Base-by-base conservation (phyloP, 2,113 vertebrate genomes). In the Alectura lathami region DNA sequence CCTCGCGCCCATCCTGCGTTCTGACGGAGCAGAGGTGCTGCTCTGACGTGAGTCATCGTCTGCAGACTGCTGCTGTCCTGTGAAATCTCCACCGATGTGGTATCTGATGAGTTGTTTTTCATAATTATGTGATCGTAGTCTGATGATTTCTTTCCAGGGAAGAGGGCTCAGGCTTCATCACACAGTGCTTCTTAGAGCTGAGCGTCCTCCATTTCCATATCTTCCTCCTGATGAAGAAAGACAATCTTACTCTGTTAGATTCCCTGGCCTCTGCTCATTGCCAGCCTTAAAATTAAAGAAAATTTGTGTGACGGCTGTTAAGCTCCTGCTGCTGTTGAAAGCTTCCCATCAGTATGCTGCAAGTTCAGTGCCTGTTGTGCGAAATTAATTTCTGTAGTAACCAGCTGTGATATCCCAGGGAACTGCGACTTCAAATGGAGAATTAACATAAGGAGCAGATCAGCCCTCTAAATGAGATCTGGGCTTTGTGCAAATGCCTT, bases 321-420 rank as follows among this genome's bases (percentile, higher is more conserved):
- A 66, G 32, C 34, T 75, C 18, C 69, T 5, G 1, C 75, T 47
- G 62, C n/a, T 76, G 50, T 51, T 36, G 20, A 36, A 17, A 24
- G 3, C 11, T 57, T 64, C 56, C 48, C 13, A 14, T 22, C 20
- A 9, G 9, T 7, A 6, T 7, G 6, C 15, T 29, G 54, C 17
- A 13, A 79, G 63, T 26, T 87, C 81, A 80, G 69, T 81, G 59
- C 88, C 94, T 83, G 53, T 83, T 73, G 54, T 77, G 21, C 48
- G 5, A 59, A 63, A 64, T 72, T 92, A 62, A 38, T 45, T 88
- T 82, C 73, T 81, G 30, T 50, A 40, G 83, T 76, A 86, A 48
- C n/a, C 34, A 51, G 34, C 74, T 93, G 62, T 74, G 85, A 42
- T 42, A 47, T 53, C 4, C 1, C 30, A n/a, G 67, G 53, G 27